Percentiles rank a stretch among this genome's conserved stretches.
These are phyloP conservation scores for Coelogynopora nodosa DNA, from an alignment of 2,888 invertebrate species.

Conservation along the genomic window DNA sequence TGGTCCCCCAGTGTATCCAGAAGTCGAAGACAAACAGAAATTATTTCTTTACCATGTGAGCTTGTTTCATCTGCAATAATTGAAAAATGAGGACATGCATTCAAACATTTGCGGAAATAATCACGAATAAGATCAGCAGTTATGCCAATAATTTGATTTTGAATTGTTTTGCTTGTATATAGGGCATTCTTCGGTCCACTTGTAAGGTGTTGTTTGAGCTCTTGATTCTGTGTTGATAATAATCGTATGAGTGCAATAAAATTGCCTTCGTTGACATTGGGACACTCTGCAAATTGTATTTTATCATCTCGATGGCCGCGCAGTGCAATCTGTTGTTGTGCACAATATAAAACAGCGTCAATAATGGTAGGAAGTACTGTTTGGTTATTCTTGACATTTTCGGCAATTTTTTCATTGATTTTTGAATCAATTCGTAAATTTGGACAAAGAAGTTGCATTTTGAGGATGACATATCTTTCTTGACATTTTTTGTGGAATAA, in stretches of 20 bases:
- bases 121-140: conserved; percentile 35
- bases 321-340: too few species aligned
- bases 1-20: conserved; percentile 3
- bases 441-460: too few species aligned
- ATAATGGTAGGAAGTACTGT: too few species aligned
- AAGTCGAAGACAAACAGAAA: conserved; percentile 26
- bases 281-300: not conserved
- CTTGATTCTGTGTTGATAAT: not conserved
- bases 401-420: too few species aligned
- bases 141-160: conserved; percentile 18
- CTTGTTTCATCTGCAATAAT: conserved; percentile 34
- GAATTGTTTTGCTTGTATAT: not conserved
- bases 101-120: conserved; percentile 10
- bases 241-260: conserved; percentile 26
- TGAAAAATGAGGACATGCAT: conserved; percentile 1
- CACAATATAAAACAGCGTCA: too few species aligned
- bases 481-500: too few species aligned
- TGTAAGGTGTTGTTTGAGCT: not conserved
- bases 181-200: not conserved
- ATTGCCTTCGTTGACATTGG: conserved; percentile 13
- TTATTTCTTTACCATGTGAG: conserved; percentile 4
- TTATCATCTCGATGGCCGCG: conserved; percentile 39
- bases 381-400: too few species aligned
- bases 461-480: too few species aligned
- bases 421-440: too few species aligned